Evolutionary conservation across 2,113 vertebrate genomes (phyloP).

Genomic region (Erpornis zantholeuca): DNA sequence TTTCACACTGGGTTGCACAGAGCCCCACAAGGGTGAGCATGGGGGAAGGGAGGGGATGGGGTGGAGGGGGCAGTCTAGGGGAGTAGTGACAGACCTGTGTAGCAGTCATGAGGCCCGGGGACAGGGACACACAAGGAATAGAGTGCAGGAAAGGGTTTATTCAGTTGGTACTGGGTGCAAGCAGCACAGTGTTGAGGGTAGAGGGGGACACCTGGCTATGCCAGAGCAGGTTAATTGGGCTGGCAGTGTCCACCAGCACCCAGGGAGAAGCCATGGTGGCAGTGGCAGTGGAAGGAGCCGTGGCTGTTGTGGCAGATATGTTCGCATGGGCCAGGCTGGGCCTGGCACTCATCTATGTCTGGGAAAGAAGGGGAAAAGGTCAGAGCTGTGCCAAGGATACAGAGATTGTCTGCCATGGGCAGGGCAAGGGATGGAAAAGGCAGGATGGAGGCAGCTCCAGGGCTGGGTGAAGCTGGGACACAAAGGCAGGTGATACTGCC

Average conservation of each 20-base stretch:
- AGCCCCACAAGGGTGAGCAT: accelerated
- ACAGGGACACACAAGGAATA: not conserved
- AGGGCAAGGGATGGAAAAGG: not conserved
- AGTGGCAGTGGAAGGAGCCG: conserved; percentile 50
- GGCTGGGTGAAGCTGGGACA: not conserved
- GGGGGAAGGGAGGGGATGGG: not conserved
- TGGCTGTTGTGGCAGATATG: conserved; percentile 52
- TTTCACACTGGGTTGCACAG: not conserved
- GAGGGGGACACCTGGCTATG: not conserved
- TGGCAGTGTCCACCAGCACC: accelerated
- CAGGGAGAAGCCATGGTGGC: not conserved
- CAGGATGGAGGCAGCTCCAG: too few relatives aligned
- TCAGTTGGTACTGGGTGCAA: not conserved
- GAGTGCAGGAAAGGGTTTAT: not conserved
- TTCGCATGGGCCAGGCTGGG: not conserved
- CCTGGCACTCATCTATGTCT: conserved; percentile 47
- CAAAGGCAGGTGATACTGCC: not conserved
- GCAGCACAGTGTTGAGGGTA: accelerated
- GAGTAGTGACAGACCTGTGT: accelerated
- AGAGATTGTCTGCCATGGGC: accelerated
- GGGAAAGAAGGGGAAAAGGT: not conserved
- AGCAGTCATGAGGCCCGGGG: not conserved
- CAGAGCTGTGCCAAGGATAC: not conserved
- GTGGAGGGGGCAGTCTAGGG: not conserved
- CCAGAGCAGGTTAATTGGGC: not conserved